These are phyloP conservation scores for Aradus depressus DNA, from an alignment of 2,888 invertebrate species.

Conservation along the genomic window DNA sequence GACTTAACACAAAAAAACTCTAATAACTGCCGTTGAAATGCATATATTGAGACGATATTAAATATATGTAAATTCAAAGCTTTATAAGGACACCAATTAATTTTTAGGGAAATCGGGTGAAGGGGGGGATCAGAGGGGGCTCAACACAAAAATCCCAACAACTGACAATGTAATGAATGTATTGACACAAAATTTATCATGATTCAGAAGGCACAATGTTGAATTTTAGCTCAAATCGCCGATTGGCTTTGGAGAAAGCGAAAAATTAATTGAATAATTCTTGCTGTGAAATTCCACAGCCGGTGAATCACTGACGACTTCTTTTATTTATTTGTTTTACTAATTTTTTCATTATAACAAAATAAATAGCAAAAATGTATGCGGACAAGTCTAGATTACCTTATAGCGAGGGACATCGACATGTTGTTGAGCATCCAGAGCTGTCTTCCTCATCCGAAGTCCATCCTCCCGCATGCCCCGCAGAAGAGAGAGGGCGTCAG, in stretches of 20 bases:
- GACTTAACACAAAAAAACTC: too few relatives aligned
- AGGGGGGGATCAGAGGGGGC: too few relatives aligned
- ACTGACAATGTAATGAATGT: too few relatives aligned
- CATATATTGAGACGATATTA: too few relatives aligned
- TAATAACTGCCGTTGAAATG: too few relatives aligned
- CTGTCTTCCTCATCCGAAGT: constrained; percentile 63
- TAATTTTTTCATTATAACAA: background rate
- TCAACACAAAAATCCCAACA: too few relatives aligned
- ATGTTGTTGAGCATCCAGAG: constrained; percentile 40
- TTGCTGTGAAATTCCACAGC: background rate
- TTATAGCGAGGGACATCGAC: constrained; percentile 33
- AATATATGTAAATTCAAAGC: too few relatives aligned
- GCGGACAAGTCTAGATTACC: constrained; percentile 2
- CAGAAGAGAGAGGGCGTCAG: constrained; percentile 62
- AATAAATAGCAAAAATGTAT: background rate
- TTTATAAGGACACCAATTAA: too few relatives aligned
- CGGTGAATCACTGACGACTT: background rate
- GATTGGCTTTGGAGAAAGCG: too few relatives aligned
- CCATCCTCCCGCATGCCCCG: constrained; percentile 90
- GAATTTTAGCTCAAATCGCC: too few relatives aligned
- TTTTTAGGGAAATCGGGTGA: too few relatives aligned
- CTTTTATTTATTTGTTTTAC: background rate
- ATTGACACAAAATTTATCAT: too few relatives aligned
- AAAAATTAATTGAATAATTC: background rate
- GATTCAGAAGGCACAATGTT: background rate